Conservation (phyloP, 2,888 invertebrate species). For the Eulithis prunata region DNA sequence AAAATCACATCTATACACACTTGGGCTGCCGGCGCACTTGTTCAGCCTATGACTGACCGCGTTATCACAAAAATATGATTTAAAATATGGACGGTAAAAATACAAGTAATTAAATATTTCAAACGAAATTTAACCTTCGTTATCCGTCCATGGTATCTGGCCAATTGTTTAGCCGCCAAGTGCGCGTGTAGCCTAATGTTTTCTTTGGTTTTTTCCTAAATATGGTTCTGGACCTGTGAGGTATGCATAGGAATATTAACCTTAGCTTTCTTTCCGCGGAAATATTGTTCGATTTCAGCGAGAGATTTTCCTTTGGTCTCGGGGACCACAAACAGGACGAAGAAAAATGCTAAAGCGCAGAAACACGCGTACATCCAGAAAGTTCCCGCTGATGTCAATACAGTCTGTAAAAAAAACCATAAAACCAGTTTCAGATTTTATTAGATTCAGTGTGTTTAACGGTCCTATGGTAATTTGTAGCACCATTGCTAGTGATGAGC, state of each 20-base stretch:
- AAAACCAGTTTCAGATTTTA: not conserved
- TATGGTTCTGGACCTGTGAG: conserved; percentile 31
- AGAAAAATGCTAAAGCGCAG: conserved; percentile 79
- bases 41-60: too few relatives aligned
- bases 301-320: conserved; percentile 89
- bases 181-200: not conserved
- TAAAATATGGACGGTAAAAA: too few relatives aligned
- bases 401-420: conserved; percentile 49
- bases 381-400: conserved; percentile 81
- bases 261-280: conserved; percentile 65
- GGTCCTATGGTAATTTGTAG: too few relatives aligned
- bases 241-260: conserved; percentile 54
- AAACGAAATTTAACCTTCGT: too few relatives aligned
- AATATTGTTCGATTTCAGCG: conserved; percentile 85
- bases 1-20: too few relatives aligned
- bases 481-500: too few relatives aligned
- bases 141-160: too few relatives aligned
- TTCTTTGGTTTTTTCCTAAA: conserved; percentile 19
- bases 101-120: too few relatives aligned
- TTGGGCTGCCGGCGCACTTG: too few relatives aligned
- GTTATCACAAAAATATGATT: too few relatives aligned
- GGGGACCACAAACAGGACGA: conserved; percentile 83
- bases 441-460: too few relatives aligned
- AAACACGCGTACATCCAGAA: conserved; percentile 84
- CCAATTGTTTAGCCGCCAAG: too few relatives aligned